These are phyloP conservation scores for Caenorhabditis auriculariae DNA, from an alignment of 2,888 invertebrate species.

Conservation along the genomic window DNA sequence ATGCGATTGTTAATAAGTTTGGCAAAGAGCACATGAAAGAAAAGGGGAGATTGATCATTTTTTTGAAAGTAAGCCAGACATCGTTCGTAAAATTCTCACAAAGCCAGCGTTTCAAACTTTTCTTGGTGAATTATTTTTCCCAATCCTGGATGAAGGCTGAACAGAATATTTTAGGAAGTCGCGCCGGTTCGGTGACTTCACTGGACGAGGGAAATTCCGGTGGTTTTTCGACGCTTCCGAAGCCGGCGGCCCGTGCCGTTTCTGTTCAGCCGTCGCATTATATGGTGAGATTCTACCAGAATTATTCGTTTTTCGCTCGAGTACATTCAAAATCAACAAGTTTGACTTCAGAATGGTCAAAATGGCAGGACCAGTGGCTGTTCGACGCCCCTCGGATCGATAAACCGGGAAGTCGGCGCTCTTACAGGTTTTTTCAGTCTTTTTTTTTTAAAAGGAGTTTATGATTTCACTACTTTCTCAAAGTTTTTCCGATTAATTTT, in stretches of 20 bases:
- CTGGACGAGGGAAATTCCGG: constrained; percentile 37
- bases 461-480: too few species aligned
- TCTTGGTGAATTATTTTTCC: not conserved
- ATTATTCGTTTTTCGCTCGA: not conserved
- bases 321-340: not conserved
- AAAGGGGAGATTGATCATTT: too few species aligned
- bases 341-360: constrained; percentile 2
- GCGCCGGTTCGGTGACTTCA: constrained; percentile 43
- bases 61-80: too few species aligned
- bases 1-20: too few species aligned
- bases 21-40: too few species aligned
- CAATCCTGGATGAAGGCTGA: not conserved
- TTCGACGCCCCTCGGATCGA: constrained; percentile 18
- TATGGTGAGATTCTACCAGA: not conserved
- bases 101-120: too few species aligned
- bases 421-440: too few species aligned
- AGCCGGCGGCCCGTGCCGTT: constrained; percentile 8
- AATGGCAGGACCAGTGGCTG: constrained; percentile 11
- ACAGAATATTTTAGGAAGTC: constrained; percentile 12
- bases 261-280: constrained; percentile 8
- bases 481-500: too few species aligned
- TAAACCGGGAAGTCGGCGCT: too few species aligned
- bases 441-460: too few species aligned
- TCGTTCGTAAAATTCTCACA: too few species aligned
- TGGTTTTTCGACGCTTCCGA: constrained; percentile 12